A percentile compares a stretch with the other conserved stretches of the same genome.
Evolutionary conservation across 2,888 invertebrate genomes (phyloP).

Genomic region (Candidula unifasciata): DNA sequence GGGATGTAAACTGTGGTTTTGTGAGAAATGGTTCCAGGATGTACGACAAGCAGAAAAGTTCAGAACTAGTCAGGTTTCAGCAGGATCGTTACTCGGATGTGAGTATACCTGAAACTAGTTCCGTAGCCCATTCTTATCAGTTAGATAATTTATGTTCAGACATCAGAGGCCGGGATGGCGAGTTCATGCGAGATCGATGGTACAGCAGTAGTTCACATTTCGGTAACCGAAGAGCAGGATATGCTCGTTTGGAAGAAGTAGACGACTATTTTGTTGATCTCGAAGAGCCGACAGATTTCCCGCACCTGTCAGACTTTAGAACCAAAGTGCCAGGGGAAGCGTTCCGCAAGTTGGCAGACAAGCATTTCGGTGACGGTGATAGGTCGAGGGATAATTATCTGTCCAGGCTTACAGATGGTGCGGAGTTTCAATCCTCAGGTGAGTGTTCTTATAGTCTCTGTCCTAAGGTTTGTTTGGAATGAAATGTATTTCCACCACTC

Average conservation of each 20-base stretch:
- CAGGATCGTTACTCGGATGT: not conserved
- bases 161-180: conserved; percentile 8
- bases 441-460: not conserved
- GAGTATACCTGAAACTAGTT: not conserved
- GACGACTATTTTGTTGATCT: not conserved
- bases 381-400: not conserved
- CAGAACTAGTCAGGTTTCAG: conserved; percentile 22
- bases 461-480: too few relatives aligned
- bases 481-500: too few relatives aligned
- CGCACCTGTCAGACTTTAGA: not conserved
- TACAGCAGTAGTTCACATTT: not conserved
- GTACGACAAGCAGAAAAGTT: conserved; percentile 32
- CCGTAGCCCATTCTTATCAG: not conserved
- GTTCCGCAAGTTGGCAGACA: conserved; percentile 35
- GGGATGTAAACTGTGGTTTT: conserved; percentile 23
- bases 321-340: conserved; percentile 11
- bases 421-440: conserved; percentile 16
- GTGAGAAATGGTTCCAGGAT: conserved; percentile 31
- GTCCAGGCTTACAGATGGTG: conserved; percentile 25
- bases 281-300: not conserved
- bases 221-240: not conserved
- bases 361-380: conserved; percentile 43
- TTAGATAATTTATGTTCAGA: conserved; percentile 2
- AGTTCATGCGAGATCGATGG: not conserved
- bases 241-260: not conserved